Evolutionary conservation across 92 coral and sea anemone genomes (phyloP).

Genomic region (Isaurus tuberculatus): DNA sequence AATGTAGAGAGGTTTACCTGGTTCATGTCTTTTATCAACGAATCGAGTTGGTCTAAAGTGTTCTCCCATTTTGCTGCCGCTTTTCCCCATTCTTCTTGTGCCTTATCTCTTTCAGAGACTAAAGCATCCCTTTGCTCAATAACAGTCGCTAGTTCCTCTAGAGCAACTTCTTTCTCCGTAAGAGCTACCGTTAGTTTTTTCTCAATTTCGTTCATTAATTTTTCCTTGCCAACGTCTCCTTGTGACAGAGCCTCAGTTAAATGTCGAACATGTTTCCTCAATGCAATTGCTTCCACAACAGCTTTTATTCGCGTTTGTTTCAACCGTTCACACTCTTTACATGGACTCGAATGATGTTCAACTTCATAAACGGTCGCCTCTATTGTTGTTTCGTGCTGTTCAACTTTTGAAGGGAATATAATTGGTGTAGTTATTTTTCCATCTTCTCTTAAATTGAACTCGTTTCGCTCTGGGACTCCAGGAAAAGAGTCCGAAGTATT

Average conservation of each 20-base stretch:
- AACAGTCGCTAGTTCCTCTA: conserved; percentile 91
- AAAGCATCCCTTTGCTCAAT: conserved; percentile 87
- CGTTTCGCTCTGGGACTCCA: conserved; percentile 38
- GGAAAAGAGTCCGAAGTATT: conserved; percentile 39
- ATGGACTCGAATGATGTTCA: conserved; percentile 70
- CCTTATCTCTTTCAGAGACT: conserved; percentile 83
- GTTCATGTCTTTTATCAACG: conserved; percentile 84
- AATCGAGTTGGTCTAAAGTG: conserved; percentile 92
- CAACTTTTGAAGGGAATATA: conserved; percentile 80
- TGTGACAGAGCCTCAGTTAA: conserved; percentile 81
- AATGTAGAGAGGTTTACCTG: conserved; percentile 65
- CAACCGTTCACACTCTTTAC: conserved; percentile 91
- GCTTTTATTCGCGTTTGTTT: conserved; percentile 84
- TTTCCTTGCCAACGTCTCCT: conserved; percentile 75
- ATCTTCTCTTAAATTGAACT: conserved; percentile 23
- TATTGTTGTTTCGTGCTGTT: conserved; percentile 76
- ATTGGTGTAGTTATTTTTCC: conserved; percentile 39
- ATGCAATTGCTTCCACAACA: conserved; percentile 87
- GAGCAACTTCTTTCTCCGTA: conserved; percentile 92
- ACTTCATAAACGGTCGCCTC: conserved; percentile 79
- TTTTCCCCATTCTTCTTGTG: conserved; percentile 97
- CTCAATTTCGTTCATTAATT: conserved; percentile 81
- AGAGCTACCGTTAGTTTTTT: conserved; percentile 82
- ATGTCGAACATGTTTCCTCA: conserved; percentile 83
- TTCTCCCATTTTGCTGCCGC: conserved; percentile 98